These are phyloP conservation scores for Drosophila nebulosa DNA, from an alignment of 1,140 invertebrate species.

Conservation along the genomic window DNA sequence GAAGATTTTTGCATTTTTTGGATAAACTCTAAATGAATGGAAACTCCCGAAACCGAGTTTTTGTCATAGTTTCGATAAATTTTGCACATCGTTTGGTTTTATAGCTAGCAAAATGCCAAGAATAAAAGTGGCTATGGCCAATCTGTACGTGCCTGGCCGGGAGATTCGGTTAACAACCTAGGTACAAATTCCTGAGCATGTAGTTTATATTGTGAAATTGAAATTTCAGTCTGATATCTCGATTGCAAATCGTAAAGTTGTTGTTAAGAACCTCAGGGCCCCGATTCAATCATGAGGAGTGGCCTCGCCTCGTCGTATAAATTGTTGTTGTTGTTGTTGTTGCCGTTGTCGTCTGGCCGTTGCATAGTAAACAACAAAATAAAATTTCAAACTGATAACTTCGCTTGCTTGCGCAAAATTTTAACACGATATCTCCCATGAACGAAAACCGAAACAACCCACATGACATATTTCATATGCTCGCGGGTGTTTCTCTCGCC, in stretches of 20 bases:
- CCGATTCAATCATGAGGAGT: neutral
- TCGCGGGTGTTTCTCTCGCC: slow-evolving; percentile 1
- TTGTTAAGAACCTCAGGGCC: neutral
- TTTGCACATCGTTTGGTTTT: neutral
- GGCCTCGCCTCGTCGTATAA: neutral
- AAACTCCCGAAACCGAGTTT: no score
- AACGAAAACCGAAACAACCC: neutral
- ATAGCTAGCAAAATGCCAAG: neutral
- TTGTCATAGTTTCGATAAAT: neutral
- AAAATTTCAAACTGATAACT: slow-evolving; percentile 72
- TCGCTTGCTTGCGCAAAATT: slow-evolving; percentile 64
- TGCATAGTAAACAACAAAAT: slow-evolving; percentile 59
- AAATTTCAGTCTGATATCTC: slow-evolving; percentile 76
- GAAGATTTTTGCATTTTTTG: no score
- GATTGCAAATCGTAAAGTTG: slow-evolving; percentile 59
- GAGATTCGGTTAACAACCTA: neutral
- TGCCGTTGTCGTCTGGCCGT: slow-evolving; percentile 25
- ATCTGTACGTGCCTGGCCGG: slow-evolving; percentile 1
- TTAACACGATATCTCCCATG: slow-evolving; percentile 71
- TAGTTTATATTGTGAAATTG: slow-evolving; percentile 64
- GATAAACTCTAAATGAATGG: no score
- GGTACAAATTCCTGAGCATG: slow-evolving; percentile 40
- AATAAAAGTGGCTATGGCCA: neutral
- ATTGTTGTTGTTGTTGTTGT: no score
- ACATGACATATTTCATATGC: neutral